These are phyloP conservation scores for Pseudomyrmex pallidus DNA, from an alignment of 1,140 invertebrate species.

Conservation along the genomic window DNA sequence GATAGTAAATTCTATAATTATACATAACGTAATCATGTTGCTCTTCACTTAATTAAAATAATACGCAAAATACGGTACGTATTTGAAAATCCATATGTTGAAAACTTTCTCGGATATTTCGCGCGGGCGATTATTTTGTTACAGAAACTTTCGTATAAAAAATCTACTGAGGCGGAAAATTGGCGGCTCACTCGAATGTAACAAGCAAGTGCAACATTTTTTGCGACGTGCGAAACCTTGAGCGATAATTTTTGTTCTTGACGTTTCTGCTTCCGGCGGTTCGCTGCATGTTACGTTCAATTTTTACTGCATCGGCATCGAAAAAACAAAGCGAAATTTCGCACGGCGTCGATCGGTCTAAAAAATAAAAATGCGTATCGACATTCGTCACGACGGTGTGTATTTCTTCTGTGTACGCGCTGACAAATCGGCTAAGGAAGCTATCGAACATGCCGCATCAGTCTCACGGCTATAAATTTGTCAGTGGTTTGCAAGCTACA, in stretches of 20 bases:
- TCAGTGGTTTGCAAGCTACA: neutral
- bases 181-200: slow-evolving; percentile 1
- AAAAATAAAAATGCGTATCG: neutral
- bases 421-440: slow-evolving; percentile 12
- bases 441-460: slow-evolving; percentile 3
- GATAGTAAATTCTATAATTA: too few relatives aligned
- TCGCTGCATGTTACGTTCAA: neutral
- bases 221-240: neutral
- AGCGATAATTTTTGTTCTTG: slow-evolving; percentile 22
- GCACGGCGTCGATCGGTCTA: neutral
- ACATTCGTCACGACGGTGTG: neutral
- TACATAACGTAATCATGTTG: neutral
- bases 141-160: slow-evolving; percentile 8
- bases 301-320: neutral
- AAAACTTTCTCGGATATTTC: slow-evolving; percentile 21
- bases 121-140: slow-evolving; percentile 23
- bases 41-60: neutral
- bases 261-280: neutral
- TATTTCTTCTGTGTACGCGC: neutral
- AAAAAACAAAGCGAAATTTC: neutral
- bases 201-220: slow-evolving; percentile 1
- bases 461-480: slow-evolving; percentile 14
- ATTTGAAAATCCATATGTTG: neutral
- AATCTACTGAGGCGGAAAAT: slow-evolving; percentile 31
- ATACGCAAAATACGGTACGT: neutral